Evolutionary conservation across 2,888 invertebrate genomes (phyloP).

Genomic region (Bellardia bayeri): DNA sequence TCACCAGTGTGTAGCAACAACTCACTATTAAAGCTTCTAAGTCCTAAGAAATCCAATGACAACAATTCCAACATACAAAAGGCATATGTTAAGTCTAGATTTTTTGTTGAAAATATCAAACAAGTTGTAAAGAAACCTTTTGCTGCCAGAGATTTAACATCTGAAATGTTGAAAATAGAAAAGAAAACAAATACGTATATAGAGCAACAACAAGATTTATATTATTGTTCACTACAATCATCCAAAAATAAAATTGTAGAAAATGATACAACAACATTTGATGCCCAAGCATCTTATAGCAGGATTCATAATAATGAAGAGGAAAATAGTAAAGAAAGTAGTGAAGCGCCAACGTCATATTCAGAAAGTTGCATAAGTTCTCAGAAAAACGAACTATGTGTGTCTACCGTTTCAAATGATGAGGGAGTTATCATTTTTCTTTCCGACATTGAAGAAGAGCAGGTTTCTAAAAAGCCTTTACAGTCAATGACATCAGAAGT

Average conservation of each 20-base stretch:
- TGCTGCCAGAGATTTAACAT: conserved; percentile 69
- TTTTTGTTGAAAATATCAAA: conserved; percentile 84
- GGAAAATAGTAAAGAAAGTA: conserved; percentile 2
- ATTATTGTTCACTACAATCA: conserved; percentile 71
- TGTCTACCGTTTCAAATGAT: neutral
- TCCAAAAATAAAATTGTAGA: conserved; percentile 37
- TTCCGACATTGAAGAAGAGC: conserved; percentile 57
- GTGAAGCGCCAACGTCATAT: neutral
- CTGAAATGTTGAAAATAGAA: conserved; percentile 76
- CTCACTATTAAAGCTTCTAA: conserved; percentile 78
- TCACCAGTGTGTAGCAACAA: conserved; percentile 77
- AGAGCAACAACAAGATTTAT: conserved; percentile 68
- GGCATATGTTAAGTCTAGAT: conserved; percentile 86
- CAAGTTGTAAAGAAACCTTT: conserved; percentile 45
- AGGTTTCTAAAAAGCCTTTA: neutral
- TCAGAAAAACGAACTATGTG: conserved; percentile 7
- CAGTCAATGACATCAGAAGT: neutral
- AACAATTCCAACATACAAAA: conserved; percentile 39
- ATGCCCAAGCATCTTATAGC: neutral
- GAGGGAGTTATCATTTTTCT: conserved; percentile 34
- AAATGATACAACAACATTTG: neutral
- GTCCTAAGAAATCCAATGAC: conserved; percentile 76
- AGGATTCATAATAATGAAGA: neutral
- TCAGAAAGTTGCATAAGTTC: neutral
- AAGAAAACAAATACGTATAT: conserved; percentile 63